Conservation (phyloP, 2,113 vertebrate species). For the Brevimyrus niger region DNA sequence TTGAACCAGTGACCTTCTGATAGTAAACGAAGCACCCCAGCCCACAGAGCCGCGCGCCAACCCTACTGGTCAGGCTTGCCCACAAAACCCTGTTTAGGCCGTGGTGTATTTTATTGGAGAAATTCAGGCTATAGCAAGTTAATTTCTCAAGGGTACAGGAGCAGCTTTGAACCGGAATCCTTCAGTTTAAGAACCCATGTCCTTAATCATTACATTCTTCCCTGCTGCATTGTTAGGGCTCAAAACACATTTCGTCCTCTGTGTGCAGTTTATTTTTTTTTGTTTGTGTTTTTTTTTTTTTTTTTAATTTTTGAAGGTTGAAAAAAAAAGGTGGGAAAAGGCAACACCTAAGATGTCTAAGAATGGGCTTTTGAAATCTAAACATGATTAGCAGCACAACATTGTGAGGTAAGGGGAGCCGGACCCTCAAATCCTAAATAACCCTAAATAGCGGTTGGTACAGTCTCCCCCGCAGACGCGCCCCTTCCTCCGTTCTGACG, state of each 20-base stretch:
- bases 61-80: background rate
- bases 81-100: background rate
- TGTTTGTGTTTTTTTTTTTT: background rate
- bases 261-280: background rate
- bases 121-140: background rate
- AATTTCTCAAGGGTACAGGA: background rate
- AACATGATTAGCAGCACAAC: background rate
- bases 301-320: background rate
- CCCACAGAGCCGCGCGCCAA: background rate
- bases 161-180: background rate
- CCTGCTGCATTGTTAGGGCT: background rate
- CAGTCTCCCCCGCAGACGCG: background rate
- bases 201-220: background rate
- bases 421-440: background rate
- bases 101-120: background rate
- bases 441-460: background rate
- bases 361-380: background rate
- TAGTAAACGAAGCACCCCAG: background rate
- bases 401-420: background rate
- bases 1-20: background rate
- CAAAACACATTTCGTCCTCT: background rate
- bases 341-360: background rate
- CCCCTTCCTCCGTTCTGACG: background rate
- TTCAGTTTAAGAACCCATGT: background rate
- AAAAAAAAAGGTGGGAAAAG: background rate